These are phyloP conservation scores for Scaptomyza caliginosa DNA, from an alignment of 2,888 invertebrate genomes.

Conservation along the genomic window DNA sequence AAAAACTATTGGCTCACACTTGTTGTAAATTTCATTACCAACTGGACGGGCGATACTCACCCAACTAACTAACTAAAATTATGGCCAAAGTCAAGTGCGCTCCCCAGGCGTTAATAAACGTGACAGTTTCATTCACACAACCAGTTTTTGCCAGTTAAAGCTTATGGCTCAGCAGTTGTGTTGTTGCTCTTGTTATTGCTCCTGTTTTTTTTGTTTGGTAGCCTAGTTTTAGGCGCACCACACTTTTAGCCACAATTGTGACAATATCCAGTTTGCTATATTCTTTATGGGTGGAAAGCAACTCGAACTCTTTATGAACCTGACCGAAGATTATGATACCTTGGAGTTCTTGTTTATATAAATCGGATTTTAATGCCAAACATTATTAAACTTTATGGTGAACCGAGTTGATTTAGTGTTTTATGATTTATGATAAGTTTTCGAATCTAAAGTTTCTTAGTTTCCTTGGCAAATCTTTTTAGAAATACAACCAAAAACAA, in stretches of 20 bases:
- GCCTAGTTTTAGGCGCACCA: slow-evolving; percentile 55
- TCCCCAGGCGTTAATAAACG: slow-evolving; percentile 62
- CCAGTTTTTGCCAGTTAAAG: slow-evolving; percentile 37
- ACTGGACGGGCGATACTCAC: slow-evolving; percentile 7
- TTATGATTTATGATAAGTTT: no score
- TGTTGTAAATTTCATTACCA: slow-evolving; percentile 16
- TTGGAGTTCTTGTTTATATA: no score
- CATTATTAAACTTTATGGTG: no score
- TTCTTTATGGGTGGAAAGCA: slow-evolving; percentile 5
- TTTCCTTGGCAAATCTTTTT: no score
- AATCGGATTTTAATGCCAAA: no score
- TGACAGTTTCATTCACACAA: slow-evolving; percentile 41
- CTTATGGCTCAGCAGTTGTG: slow-evolving; percentile 29
- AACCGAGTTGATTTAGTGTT: no score
- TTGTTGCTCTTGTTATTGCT: slow-evolving; percentile 28
- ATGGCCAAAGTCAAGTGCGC: slow-evolving; percentile 50
- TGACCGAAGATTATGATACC: no score
- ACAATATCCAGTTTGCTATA: slow-evolving; percentile 14
- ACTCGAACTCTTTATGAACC: no score
- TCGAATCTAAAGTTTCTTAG: no score
- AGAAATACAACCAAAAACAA: no score
- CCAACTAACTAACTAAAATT: slow-evolving; percentile 32
- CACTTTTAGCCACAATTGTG: slow-evolving; percentile 51
- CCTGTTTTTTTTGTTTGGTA: slow-evolving; percentile 19
- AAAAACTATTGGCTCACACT: slow-evolving; percentile 16